These are phyloP conservation scores for Vulpes lagopus DNA, from an alignment of 2,113 vertebrate genomes.

Conservation along the genomic window DNA sequence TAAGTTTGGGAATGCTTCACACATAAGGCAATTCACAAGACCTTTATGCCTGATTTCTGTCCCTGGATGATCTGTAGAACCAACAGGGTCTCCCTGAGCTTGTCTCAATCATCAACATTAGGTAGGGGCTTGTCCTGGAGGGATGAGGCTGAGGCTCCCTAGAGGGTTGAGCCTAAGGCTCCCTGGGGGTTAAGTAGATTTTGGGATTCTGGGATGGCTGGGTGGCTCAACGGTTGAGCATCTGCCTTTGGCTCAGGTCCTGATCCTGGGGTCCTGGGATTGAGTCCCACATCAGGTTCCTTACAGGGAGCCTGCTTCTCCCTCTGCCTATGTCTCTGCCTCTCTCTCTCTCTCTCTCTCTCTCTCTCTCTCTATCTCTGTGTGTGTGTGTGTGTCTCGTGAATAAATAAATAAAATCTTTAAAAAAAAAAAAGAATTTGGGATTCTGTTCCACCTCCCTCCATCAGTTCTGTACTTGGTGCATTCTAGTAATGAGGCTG, in stretches of 20 bases:
- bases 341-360: no score
- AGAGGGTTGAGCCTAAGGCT: background rate
- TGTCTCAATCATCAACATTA: background rate
- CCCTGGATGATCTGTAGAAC: background rate
- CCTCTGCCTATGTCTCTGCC: no score
- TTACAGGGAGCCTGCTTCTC: no score
- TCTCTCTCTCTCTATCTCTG: no score
- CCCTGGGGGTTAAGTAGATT: no score
- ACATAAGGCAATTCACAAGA: background rate
- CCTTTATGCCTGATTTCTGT: background rate
- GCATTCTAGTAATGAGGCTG: background rate
- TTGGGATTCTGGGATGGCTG: background rate
- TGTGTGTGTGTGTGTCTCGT: no score
- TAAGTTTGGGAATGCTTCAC: background rate
- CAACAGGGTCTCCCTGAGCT: background rate
- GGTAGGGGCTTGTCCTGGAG: background rate
- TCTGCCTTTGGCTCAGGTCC: no score
- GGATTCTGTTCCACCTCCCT: background rate
- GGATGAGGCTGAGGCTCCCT: background rate
- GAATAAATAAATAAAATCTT: no score
- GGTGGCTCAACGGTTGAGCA: no score
- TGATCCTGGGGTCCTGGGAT: no score
- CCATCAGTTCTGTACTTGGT: background rate
- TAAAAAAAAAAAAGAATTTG: background rate
- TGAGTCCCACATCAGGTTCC: no score